Conservation (phyloP, 2,113 vertebrate genomes). For the Trogon melanurus region DNA sequence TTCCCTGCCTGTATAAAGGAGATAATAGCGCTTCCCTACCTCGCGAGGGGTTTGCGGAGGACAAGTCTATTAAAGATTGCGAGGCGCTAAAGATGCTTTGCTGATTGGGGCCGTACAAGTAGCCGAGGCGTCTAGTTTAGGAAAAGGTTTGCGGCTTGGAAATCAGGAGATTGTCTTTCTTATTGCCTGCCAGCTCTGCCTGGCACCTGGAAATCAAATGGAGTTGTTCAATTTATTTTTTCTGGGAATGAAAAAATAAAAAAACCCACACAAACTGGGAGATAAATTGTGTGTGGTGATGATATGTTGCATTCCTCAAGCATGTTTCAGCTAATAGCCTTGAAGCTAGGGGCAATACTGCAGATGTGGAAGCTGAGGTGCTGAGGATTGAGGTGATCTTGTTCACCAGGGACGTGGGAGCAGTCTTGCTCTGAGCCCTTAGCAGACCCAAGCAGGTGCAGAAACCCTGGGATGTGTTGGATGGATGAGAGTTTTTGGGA, state of each 20-base stretch:
- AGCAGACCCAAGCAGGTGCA: not conserved
- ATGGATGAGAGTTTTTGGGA: not conserved
- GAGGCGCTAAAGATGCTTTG: constrained; percentile 24
- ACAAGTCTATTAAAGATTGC: constrained; percentile 44
- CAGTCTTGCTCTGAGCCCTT: no score
- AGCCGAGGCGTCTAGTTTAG: not conserved
- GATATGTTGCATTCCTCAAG: not conserved
- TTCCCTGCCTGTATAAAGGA: constrained; percentile 35
- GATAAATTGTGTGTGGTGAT: not conserved
- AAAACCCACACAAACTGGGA: not conserved
- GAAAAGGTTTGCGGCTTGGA: not conserved
- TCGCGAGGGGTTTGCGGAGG: not conserved
- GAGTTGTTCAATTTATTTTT: constrained; percentile 14
- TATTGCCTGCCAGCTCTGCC: not conserved
- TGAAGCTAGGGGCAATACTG: not conserved
- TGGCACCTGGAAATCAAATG: constrained; percentile 35
- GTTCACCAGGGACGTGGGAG: not conserved
- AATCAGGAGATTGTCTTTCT: not conserved
- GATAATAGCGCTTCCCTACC: constrained; percentile 37
- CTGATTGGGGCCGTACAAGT: not conserved
- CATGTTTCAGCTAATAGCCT: not conserved
- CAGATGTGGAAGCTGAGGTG: not conserved
- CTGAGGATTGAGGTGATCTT: no score
- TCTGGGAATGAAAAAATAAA: not conserved
- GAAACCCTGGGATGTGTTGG: not conserved